Conservation (phyloP, 2,888 invertebrate genomes). For the Itoplectis maculator region DNA sequence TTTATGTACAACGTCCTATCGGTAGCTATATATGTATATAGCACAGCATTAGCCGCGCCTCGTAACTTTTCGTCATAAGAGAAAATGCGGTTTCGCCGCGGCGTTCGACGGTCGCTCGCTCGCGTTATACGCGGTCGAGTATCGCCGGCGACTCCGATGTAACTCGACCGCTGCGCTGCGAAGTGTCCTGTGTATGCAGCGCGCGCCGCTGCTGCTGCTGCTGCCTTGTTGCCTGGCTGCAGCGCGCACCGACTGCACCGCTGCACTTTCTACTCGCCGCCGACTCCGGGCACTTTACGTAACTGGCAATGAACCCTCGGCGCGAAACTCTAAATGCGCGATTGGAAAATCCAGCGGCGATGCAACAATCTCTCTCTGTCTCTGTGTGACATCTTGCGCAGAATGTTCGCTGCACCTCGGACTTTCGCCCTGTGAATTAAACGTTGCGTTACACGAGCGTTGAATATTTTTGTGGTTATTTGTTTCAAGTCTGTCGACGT, state of each 20-base stretch:
- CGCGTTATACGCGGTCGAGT: conserved; percentile 7
- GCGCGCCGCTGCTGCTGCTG: conserved; percentile 69
- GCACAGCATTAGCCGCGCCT: conserved; percentile 34
- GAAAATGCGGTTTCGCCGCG: conserved; percentile 72
- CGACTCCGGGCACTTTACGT: conserved; percentile 77
- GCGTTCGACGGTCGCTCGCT: neutral
- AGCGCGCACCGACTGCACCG: conserved; percentile 66
- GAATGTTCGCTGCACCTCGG: neutral
- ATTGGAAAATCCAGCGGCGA: conserved; percentile 47
- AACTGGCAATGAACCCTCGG: conserved; percentile 83
- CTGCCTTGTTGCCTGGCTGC: conserved; percentile 43
- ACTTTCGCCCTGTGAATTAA: neutral
- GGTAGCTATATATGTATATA: conserved; percentile 11
- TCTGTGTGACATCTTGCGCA: neutral
- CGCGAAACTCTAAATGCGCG: conserved; percentile 57
- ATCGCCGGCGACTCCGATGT: conserved; percentile 66
- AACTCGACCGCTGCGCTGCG: conserved; percentile 70
- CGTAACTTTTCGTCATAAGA: conserved; percentile 76
- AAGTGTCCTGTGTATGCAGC: conserved; percentile 37
- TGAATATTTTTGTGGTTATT: neutral
- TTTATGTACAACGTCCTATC: no score
- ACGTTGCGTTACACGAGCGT: neutral
- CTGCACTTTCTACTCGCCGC: conserved; percentile 79
- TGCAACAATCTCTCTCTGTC: conserved; percentile 23
- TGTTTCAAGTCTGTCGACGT: no score